Conservation (phyloP, 2,113 vertebrate species). For the Polypterus senegalus region DNA sequence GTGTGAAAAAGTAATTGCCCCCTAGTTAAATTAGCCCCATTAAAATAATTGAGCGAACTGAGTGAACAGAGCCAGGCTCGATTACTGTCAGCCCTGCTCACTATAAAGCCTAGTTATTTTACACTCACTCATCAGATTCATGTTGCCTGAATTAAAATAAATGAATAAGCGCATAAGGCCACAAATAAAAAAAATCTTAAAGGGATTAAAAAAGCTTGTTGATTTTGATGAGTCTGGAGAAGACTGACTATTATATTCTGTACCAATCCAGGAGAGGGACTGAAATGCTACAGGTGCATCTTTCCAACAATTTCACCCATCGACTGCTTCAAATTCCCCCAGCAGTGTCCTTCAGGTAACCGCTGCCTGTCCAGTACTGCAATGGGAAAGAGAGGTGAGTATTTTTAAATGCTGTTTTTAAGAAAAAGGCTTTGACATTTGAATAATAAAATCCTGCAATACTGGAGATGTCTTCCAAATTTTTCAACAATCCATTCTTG, state of each 20-base stretch:
- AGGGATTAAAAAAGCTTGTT: no score
- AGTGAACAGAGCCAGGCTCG: no score
- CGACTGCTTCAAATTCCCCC: constrained; percentile 48
- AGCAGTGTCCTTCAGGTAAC: constrained; percentile 40
- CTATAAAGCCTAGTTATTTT: no score
- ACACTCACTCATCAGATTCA: no score
- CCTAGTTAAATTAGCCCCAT: no score
- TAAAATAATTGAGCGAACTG: no score
- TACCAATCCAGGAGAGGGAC: constrained; percentile 30
- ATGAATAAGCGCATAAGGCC: no score
- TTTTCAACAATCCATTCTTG: neutral
- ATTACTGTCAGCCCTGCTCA: no score
- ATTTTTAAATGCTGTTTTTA: neutral
- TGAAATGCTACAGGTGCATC: constrained; percentile 52
- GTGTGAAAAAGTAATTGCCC: no score
- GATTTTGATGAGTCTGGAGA: no score
- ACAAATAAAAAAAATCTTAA: no score
- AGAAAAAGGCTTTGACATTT: neutral
- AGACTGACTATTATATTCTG: neutral
- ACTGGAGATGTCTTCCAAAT: neutral
- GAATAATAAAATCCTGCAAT: neutral
- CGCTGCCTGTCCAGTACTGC: constrained; percentile 46
- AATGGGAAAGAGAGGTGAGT: constrained; percentile 35
- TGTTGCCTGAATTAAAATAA: no score
- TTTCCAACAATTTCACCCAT: constrained; percentile 50